Conservation (phyloP, 2,113 vertebrate species). For the Calonectris borealis region DNA sequence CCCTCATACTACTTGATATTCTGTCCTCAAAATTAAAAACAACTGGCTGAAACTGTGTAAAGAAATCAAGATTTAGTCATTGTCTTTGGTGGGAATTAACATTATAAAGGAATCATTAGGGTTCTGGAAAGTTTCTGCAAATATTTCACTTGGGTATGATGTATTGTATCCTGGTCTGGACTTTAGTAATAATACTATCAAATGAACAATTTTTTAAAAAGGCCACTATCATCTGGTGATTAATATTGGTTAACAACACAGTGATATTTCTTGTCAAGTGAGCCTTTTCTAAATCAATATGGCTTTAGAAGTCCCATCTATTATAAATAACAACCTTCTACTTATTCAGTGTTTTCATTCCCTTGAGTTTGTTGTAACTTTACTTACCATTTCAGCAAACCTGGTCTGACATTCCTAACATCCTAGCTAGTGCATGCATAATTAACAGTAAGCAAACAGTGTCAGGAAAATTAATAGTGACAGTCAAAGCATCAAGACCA, state of each 20-base stretch:
- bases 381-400: slow-evolving; percentile 18
- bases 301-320: slow-evolving; percentile 8
- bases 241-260: slow-evolving; percentile 1
- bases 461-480: slow-evolving; percentile 36
- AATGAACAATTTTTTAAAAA: slow-evolving; percentile 16
- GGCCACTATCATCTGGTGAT: background rate
- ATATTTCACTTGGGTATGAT: background rate
- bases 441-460: slow-evolving; percentile 4
- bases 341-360: slow-evolving; percentile 35
- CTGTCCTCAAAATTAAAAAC: background rate
- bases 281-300: slow-evolving; percentile 29
- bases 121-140: background rate
- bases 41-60: background rate
- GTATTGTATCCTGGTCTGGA: background rate
- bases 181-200: background rate
- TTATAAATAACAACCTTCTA: slow-evolving; percentile 40
- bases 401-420: background rate
- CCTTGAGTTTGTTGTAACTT: slow-evolving; percentile 18
- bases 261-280: slow-evolving; percentile 18
- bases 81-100: background rate
- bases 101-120: background rate
- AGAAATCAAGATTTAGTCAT: background rate
- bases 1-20: background rate
- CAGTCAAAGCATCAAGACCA: background rate
- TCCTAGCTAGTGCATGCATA: background rate